Evolutionary conservation across 2,888 invertebrate species (phyloP).

Genomic region (Rhyacophila evoluta): DNA sequence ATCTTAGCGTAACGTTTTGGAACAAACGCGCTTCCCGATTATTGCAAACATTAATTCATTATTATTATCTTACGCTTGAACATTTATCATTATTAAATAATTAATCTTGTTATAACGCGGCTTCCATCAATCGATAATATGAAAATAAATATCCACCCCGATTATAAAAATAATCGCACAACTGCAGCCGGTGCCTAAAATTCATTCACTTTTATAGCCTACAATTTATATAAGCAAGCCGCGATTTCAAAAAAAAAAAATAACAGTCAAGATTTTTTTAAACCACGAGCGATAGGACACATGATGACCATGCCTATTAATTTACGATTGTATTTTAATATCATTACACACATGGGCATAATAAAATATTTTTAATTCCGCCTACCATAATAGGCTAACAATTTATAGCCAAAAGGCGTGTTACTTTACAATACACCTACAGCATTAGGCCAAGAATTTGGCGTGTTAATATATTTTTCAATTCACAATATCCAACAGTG

Average conservation of each 20-base stretch:
- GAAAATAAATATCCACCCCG: not conserved
- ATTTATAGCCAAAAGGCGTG: not conserved
- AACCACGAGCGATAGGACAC: not conserved
- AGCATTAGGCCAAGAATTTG: not conserved
- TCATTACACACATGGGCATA: not conserved
- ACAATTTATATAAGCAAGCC: not conserved
- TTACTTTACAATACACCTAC: not conserved
- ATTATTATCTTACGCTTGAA: not conserved
- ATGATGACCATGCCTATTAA: not conserved
- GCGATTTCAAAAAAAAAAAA: not conserved
- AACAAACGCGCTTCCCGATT: not conserved
- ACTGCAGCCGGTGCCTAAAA: not conserved
- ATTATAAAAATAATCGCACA: too few relatives aligned
- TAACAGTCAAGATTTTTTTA: not conserved
- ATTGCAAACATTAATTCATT: not conserved
- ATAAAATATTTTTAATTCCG: not conserved
- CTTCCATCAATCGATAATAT: not conserved
- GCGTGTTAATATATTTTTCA: not conserved
- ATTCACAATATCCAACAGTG: constrained; percentile 28
- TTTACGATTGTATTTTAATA: not conserved
- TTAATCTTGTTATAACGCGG: not conserved
- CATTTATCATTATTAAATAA: constrained; percentile 7
- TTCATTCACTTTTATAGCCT: not conserved
- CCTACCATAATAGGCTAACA: not conserved
- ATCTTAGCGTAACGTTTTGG: constrained; percentile 23